Base-by-base conservation (phyloP, 2,888 invertebrate genomes). In the Cephus runcator region DNA sequence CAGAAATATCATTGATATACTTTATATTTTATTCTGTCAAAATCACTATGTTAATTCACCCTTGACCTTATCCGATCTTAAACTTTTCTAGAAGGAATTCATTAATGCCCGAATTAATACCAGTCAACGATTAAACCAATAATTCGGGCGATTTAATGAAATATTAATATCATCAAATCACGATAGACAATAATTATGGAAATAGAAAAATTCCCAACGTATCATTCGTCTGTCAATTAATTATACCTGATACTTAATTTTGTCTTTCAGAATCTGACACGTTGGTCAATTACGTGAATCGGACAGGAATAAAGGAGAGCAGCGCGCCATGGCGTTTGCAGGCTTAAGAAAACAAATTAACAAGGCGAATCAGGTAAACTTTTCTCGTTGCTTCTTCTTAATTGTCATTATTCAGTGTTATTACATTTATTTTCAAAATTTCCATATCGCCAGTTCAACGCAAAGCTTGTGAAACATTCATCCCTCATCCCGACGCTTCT, bases 301-400 rank as follows among this genome's bases (percentile, higher is more conserved):
- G 79, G 77, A 75, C 75, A 80, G 79, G 78, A 75, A 73, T 80
- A 79, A 83, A 80, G 78, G 73, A 78, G 76, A 77, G 79, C 79
- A 80, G 79, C 76, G 78, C 91, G 93, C 91, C 92, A 99, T 99
- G 99, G 99, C 99, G 93, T 97, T 99, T 93, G 98, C 99, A 89
- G 99, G 99, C 88, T 94, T 99, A 87, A 98, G 98, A 93, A 99
- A 99, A 93, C 99, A 99, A 93, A 97, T 99, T 92, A 99, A 99
- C 94, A 99, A 99, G 94, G 99, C 99, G 87, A 99, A 99, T 94
- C 99, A 99, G 96, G 98, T 98, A 93, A 93, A 93, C 88, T 73
- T 76, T 71, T 73, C 40, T 69, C 73, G 69, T 73, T 73, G 23
- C 73, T 74, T 40, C 15, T 40, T 15, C 40, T 15, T 15, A 15